Percentiles rank a stretch among this genome's conserved stretches.
phyloP scores from a whole-genome alignment of 2,888 invertebrate genomes.

The Lepidonotus clava region DNA sequence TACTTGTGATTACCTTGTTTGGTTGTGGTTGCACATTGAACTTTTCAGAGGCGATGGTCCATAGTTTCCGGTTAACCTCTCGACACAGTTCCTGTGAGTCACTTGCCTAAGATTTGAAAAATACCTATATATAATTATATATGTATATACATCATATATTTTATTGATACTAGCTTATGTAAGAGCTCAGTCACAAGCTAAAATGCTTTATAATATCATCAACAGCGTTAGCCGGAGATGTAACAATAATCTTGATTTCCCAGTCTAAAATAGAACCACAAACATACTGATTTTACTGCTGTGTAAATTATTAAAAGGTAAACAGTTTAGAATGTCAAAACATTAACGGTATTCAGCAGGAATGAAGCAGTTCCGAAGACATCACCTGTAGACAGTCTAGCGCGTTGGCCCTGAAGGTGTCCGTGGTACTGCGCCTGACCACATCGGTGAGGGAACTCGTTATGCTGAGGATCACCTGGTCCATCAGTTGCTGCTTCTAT shows the following conservation, averaged over 20 bases:
- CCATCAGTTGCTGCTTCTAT: constrained; percentile 29
- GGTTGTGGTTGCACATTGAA: not conserved
- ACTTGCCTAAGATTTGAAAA: too few species aligned
- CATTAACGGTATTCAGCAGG: not conserved
- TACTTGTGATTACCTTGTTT: not conserved
- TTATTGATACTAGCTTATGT: too few species aligned
- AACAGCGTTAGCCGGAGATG: too few species aligned
- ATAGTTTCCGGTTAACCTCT: not conserved
- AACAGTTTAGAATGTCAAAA: too few species aligned
- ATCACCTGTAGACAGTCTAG: constrained; percentile 6
- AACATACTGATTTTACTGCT: too few species aligned
- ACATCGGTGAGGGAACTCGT: not conserved
- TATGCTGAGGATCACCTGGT: not conserved
- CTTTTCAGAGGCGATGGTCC: not conserved
- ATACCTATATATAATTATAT: too few species aligned
- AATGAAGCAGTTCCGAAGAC: not conserved
- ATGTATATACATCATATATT: too few species aligned
- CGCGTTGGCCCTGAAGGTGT: not conserved
- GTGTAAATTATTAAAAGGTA: too few species aligned
- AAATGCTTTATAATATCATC: too few species aligned
- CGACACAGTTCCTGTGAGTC: not conserved
- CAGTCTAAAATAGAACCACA: too few species aligned
- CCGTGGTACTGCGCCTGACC: not conserved
- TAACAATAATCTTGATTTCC: too few species aligned
- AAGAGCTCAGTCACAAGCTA: too few species aligned